Conservation (phyloP, 1,140 invertebrate genomes). For the Ceratosolen solmsi region DNA sequence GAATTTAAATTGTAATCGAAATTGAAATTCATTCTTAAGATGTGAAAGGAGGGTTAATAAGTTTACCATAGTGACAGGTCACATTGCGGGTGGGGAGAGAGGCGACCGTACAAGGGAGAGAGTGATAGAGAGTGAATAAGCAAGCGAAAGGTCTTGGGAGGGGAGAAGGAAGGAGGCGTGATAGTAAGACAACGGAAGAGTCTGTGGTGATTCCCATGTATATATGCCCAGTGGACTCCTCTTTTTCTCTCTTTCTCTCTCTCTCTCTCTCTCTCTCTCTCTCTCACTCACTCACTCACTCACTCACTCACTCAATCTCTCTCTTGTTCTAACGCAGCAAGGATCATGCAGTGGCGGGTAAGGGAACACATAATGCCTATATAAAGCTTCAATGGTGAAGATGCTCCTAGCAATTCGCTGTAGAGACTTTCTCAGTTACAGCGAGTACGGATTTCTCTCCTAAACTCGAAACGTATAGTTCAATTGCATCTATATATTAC, state of each 20-base stretch:
- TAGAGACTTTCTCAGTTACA: slow-evolving; percentile 59
- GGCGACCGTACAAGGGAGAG: not conserved
- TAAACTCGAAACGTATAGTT: not conserved
- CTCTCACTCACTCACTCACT: slow-evolving; percentile 3
- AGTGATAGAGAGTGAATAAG: not conserved
- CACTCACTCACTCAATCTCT: not conserved
- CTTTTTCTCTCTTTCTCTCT: not conserved
- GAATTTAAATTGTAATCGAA: not conserved
- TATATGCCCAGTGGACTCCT: not conserved
- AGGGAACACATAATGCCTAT: slow-evolving; percentile 74
- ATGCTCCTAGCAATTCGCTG: slow-evolving; percentile 73
- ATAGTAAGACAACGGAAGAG: not conserved
- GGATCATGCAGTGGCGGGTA: slow-evolving; percentile 50
- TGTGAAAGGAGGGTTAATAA: not conserved
- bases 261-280: too few species aligned
- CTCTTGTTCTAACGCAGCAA: not conserved
- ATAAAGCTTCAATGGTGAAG: slow-evolving; percentile 74
- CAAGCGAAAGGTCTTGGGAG: not conserved
- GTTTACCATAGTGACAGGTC: not conserved
- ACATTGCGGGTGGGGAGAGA: not conserved
- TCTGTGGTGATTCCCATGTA: not conserved
- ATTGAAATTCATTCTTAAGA: not conserved
- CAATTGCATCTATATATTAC: not conserved
- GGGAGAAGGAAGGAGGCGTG: not conserved
- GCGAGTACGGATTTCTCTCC: slow-evolving; percentile 46